Conservation (phyloP, 2,797 vertebrate genomes). For the Taenioides sp. region DNA sequence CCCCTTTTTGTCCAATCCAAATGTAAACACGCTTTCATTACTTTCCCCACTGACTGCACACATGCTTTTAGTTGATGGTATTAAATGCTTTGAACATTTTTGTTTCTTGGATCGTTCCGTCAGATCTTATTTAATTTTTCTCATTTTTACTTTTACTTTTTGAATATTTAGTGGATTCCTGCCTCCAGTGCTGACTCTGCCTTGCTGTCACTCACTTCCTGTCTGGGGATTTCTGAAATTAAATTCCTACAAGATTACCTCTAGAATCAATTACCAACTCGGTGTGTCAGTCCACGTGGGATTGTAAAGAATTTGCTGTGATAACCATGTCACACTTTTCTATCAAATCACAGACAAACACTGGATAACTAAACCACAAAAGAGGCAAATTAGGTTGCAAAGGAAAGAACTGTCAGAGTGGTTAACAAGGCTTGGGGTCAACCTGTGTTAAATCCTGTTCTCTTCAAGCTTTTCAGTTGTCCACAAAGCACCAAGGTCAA, state of each 20-base stretch:
- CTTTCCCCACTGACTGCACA: too few species aligned
- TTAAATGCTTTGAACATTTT: too few species aligned
- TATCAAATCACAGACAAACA: neutral
- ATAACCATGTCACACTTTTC: slow-evolving; percentile 3
- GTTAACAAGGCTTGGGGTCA: neutral
- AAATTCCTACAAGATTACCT: slow-evolving; percentile 36
- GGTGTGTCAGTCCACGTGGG: slow-evolving; percentile 12
- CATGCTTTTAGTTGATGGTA: too few species aligned
- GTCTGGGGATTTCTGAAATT: slow-evolving; percentile 41
- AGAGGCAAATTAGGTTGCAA: neutral
- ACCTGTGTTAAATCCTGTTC: neutral
- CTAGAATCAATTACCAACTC: slow-evolving; percentile 30
- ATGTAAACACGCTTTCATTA: too few species aligned
- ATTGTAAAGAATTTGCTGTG: slow-evolving; percentile 1
- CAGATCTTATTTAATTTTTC: too few species aligned
- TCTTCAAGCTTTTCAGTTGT: neutral
- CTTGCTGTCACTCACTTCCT: slow-evolving; percentile 30
- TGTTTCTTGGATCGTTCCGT: too few species aligned
- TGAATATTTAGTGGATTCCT: neutral
- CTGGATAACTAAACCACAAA: slow-evolving; percentile 1
- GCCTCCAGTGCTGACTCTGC: neutral
- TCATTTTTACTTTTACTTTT: neutral
- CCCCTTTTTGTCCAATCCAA: too few species aligned
- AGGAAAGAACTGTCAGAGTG: neutral
- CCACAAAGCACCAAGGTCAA: neutral